A percentile compares a stretch with the other conserved stretches of the same genome.
Evolutionary conservation across 1,140 invertebrate species (phyloP).

Genomic region (Trichonephila inaurata): DNA sequence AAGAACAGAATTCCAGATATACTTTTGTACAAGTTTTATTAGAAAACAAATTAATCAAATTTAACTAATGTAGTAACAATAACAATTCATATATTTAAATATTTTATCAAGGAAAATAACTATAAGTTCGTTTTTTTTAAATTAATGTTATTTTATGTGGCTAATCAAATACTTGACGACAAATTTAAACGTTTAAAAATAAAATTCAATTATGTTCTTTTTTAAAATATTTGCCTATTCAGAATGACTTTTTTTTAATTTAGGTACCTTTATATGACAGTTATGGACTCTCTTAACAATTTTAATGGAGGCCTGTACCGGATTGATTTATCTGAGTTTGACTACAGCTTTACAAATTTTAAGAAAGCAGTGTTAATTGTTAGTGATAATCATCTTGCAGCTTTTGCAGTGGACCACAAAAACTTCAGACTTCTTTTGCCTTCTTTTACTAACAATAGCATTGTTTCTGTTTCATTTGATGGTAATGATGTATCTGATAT

Average conservation of each 20-base stretch:
- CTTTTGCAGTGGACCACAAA: constrained; percentile 89
- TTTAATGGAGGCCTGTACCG: constrained; percentile 87
- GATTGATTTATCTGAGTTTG: constrained; percentile 87
- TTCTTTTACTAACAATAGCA: constrained; percentile 86
- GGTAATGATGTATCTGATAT: constrained; percentile 88
- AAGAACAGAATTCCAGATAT: too few relatives aligned
- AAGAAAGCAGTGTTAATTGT: constrained; percentile 60
- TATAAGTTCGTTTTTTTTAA: too few relatives aligned
- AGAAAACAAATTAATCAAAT: too few relatives aligned
- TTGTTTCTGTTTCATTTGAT: constrained; percentile 90
- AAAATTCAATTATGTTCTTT: too few relatives aligned
- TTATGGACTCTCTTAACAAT: constrained; percentile 80
- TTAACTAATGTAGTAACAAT: too few relatives aligned
- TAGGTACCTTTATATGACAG: constrained; percentile 90
- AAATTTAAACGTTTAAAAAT: too few relatives aligned
- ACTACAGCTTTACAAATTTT: not conserved
- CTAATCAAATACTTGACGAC: too few relatives aligned
- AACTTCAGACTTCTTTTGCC: constrained; percentile 91
- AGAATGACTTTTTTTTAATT: constrained; percentile 35
- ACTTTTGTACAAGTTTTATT: too few relatives aligned
- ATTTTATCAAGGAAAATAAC: too few relatives aligned
- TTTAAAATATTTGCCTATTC: too few relatives aligned
- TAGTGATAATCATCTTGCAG: constrained; percentile 82
- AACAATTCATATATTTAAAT: too few relatives aligned
- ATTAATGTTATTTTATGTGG: too few relatives aligned